Evolutionary conservation across 2,888 invertebrate genomes (phyloP).

Genomic region (Caenorhabditis angaria): DNA sequence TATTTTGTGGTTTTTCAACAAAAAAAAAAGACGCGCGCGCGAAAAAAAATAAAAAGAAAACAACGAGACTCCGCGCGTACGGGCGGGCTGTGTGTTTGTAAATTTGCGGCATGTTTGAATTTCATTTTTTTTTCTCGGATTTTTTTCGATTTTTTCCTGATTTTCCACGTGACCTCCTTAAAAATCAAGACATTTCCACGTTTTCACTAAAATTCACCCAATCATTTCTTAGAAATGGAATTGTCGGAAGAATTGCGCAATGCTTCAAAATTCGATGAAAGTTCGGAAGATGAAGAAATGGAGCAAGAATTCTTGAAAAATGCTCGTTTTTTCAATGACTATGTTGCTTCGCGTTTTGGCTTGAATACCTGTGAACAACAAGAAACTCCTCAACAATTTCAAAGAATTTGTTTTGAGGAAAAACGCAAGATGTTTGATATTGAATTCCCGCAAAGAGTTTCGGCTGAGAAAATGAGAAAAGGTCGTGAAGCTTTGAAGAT

Average conservation of each 20-base stretch:
- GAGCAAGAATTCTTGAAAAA: neutral
- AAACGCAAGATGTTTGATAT: neutral
- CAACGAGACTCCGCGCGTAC: no score
- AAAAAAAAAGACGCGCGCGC: no score
- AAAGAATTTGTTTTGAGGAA: neutral
- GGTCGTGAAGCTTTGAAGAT: neutral
- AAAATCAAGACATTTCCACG: no score
- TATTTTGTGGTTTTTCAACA: no score
- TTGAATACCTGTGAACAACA: neutral
- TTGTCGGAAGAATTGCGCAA: neutral
- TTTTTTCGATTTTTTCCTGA: no score
- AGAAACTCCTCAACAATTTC: neutral
- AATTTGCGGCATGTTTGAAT: no score
- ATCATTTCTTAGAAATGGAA: neutral
- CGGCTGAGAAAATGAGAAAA: neutral
- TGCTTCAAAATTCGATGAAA: neutral
- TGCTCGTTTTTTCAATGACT: neutral
- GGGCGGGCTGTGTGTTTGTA: no score
- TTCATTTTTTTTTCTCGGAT: no score
- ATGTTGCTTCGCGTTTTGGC: neutral
- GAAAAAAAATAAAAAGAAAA: no score
- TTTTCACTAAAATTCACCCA: no score
- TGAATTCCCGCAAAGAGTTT: neutral
- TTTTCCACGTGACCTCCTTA: no score
- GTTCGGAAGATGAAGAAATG: no score